Evolutionary conservation across 2,797 vertebrate species (phyloP), one percentile per base, ranked within the genome.

Genomic region (Selene dorsalis): DNA sequence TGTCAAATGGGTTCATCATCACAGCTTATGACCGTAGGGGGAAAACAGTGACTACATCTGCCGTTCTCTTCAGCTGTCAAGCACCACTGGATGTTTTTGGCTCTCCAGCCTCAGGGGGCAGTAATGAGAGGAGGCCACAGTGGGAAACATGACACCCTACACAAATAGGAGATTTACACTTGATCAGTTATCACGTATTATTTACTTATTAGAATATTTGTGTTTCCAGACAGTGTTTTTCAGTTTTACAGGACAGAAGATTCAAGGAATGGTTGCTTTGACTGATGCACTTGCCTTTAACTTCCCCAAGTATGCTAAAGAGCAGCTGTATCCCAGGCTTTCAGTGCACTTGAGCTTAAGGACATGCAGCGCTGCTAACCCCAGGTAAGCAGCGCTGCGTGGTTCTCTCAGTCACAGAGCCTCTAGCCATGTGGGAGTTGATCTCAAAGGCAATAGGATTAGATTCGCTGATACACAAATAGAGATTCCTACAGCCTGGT

Each of bases 361-460:
- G 1, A 30, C 47, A 30, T 10, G 9, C 41, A 18, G 60, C 55
- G 32, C 24, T 52, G 56, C 65, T 17, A 22, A 57, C 35, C 4
- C 4, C 43, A 38, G 61, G 28, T 59, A 24, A 78, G 22, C n/a
- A 4, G 63, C 53, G 38, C 35, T 39, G 35, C 22, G n/a, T 16
- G 66, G 14, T 26, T 72, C 55, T 56, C 39, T 70, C 35, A 56
- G 45, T 47, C 9, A 6, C 17, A 59, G 48, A 38, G 32, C 60
- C 41, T 58, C 61, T 18, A 22, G 20, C 60, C 69, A 66, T 77
- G 76, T 71, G 67, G 68, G 67, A 78, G 70, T 30, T 83, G 69
- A 89, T 84, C 79, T 88, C 22, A 3, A 69, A 75, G 67, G 65
- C 79, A 89, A 89, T 87, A 76, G 91, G 89, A 93, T 93, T 91